Percentiles rank a stretch among this genome's conserved stretches.
These are phyloP conservation scores for Slavum lentiscoides DNA, from an alignment of 2,888 invertebrate genomes.

Conservation along the genomic window DNA sequence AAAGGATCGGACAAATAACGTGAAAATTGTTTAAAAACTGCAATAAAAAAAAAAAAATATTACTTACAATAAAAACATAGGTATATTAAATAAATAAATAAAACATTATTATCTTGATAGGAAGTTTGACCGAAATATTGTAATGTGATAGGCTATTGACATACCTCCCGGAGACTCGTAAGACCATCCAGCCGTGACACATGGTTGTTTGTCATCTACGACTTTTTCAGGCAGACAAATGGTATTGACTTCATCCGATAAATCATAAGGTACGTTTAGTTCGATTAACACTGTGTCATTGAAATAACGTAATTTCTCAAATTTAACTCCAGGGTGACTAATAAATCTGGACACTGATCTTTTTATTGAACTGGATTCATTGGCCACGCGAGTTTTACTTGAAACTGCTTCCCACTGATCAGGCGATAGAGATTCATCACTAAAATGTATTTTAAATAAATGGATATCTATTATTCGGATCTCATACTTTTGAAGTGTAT, in stretches of 20 bases:
- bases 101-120: too few relatives aligned
- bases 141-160: slow-evolving; percentile 4
- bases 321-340: slow-evolving; percentile 66
- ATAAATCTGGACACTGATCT: slow-evolving; percentile 61
- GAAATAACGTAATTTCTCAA: slow-evolving; percentile 64
- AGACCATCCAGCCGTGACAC: slow-evolving; percentile 68
- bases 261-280: slow-evolving; percentile 62
- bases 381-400: slow-evolving; percentile 35
- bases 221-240: slow-evolving; percentile 64
- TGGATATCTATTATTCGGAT: too few relatives aligned
- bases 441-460: slow-evolving; percentile 38
- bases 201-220: slow-evolving; percentile 62
- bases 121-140: background rate
- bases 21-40: slow-evolving; percentile 50
- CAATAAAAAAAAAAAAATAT: background rate
- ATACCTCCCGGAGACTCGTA: slow-evolving; percentile 63
- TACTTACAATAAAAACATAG: too few relatives aligned
- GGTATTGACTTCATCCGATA: slow-evolving; percentile 64
- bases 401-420: slow-evolving; percentile 57
- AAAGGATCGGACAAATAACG: slow-evolving; percentile 62
- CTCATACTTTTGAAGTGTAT: background rate
- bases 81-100: too few relatives aligned
- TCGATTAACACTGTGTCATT: slow-evolving; percentile 67
- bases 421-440: slow-evolving; percentile 56
- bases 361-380: slow-evolving; percentile 58